Evolutionary conservation across 2,797 vertebrate species (phyloP), one percentile per base, ranked within the genome.

Genomic region (Notolepis coatsorum): DNA sequence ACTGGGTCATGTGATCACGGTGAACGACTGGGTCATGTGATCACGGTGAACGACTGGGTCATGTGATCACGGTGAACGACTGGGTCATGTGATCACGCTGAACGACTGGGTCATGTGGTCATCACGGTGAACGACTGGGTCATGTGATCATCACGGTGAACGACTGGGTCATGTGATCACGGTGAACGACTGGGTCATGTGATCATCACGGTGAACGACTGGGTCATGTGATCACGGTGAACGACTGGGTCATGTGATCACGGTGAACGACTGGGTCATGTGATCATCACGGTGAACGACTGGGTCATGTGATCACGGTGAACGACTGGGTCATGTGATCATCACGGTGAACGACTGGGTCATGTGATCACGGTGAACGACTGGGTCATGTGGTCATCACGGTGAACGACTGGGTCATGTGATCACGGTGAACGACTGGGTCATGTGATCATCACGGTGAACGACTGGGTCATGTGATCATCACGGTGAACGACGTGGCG

Each of bases 381-480:
- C 41, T 69, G 65, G 49, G 71, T 73, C 45, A 84, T 80, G 73
- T 78, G 71, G 83, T 75, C 71, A 82, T n/a, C n/a, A n/a, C n/a
- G n/a, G 52, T 75, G 75, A 64, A 68, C 66, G 59, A n/a, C 41
- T 69, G 65, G 49, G 71, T 73, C 45, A 84, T 80, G 73, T 78
- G 71, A 84, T 75, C 71, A 82, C n/a, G n/a, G 52, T 75, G 75
- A 64, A 68, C 66, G 59, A n/a, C 41, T 69, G 65, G 49, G 71
- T 73, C 45, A 84, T 80, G 73, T 78, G 71, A 84, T 75, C 71
- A 82, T n/a, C n/a, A n/a, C n/a, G n/a, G 52, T 75, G 75, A 64
- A 68, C 66, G 59, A n/a, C 41, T 69, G 65, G 49, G 71, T 73
- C 45, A 84, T 80, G 73, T 78, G 71, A 84, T 75, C 71, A 82